Evolutionary conservation across 2,888 invertebrate species (phyloP).

Genomic region (Kryphioiulus occultus): DNA sequence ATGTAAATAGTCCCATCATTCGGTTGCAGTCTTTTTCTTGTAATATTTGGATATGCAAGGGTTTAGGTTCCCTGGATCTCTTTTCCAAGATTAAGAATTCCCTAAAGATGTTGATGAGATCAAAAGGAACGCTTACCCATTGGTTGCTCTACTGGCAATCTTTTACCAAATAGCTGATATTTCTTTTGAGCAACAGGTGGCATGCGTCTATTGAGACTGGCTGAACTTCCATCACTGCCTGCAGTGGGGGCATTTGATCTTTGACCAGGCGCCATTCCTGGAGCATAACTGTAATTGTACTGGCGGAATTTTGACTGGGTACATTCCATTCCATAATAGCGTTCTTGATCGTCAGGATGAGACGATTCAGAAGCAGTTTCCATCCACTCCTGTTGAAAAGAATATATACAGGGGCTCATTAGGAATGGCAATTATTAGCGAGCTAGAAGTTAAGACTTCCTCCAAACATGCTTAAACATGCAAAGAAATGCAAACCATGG

Average conservation of each 20-base stretch:
- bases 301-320: slow-evolving; percentile 52
- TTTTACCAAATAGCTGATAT: slow-evolving; percentile 90
- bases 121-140: slow-evolving; percentile 56
- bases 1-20: too few species aligned
- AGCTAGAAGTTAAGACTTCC: too few species aligned
- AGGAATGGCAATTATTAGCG: background rate
- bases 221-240: slow-evolving; percentile 45
- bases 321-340: slow-evolving; percentile 53
- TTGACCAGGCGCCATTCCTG: slow-evolving; percentile 50
- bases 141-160: slow-evolving; percentile 75
- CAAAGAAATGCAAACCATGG: too few species aligned
- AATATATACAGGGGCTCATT: background rate
- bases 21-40: too few species aligned
- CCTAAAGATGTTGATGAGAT: background rate
- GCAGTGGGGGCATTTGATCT: slow-evolving; percentile 38
- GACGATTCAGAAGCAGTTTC: slow-evolving; percentile 82
- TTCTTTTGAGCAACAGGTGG: slow-evolving; percentile 84
- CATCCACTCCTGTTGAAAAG: slow-evolving; percentile 74
- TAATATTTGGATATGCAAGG: too few species aligned
- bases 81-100: too few species aligned
- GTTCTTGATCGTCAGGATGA: slow-evolving; percentile 48
- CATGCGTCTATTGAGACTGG: slow-evolving; percentile 58
- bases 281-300: slow-evolving; percentile 52
- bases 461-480: too few species aligned
- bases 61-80: too few species aligned